phyloP scores from a whole-genome alignment of 2,888 invertebrate genomes.

The Zygogramma bicolorata region DNA sequence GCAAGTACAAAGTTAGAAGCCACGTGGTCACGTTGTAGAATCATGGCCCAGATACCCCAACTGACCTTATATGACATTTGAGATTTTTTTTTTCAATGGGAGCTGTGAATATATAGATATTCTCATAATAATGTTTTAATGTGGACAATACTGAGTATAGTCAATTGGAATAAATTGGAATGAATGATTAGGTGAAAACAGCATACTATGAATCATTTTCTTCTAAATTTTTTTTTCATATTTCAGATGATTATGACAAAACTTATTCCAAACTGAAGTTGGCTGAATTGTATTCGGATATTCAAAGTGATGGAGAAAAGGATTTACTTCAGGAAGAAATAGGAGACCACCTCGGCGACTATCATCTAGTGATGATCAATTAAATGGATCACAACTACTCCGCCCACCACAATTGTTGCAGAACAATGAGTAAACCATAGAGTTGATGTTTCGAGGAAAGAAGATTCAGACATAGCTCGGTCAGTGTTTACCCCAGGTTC shows the following conservation, averaged over 20 bases:
- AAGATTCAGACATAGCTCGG: neutral
- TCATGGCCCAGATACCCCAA: no score
- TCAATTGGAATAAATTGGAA: neutral
- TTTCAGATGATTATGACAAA: conserved; percentile 9
- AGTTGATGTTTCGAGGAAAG: conserved; percentile 15
- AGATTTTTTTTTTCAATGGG: neutral
- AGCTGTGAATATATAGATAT: neutral
- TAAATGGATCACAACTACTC: neutral
- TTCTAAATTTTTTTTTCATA: neutral
- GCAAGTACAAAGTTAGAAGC: no score
- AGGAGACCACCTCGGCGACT: conserved; percentile 10
- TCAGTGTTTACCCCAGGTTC: neutral
- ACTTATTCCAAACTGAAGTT: conserved; percentile 6
- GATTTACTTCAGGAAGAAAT: conserved; percentile 2
- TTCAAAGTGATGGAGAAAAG: conserved; percentile 1
- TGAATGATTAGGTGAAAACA: neutral
- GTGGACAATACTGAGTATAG: neutral
- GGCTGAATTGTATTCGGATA: conserved; percentile 8
- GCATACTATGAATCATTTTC: neutral
- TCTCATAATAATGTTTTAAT: neutral
- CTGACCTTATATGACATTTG: neutral
- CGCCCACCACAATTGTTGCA: neutral
- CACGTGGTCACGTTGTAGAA: no score
- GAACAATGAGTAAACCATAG: conserved; percentile 1
- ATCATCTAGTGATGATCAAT: conserved; percentile 12